Evolutionary conservation across 2,888 invertebrate species (phyloP).

Genomic region (Lasioglossum oenotherae): DNA sequence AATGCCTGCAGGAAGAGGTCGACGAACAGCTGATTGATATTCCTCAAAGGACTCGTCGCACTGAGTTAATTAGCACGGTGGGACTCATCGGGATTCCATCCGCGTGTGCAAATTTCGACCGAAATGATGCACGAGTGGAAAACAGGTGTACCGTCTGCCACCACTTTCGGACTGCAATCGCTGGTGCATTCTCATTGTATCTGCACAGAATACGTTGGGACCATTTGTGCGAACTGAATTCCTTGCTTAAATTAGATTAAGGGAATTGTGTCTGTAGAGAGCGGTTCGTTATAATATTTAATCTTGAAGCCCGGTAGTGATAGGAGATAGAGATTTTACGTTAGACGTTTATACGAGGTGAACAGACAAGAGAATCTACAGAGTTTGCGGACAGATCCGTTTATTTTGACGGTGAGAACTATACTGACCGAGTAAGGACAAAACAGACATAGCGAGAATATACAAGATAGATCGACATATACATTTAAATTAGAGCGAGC

Average conservation of each 20-base stretch:
- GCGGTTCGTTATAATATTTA: too few species aligned
- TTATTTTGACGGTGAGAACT: too few species aligned
- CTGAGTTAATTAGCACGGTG: slow-evolving; percentile 16
- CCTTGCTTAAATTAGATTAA: not conserved
- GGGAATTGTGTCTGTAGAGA: not conserved
- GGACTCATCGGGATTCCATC: not conserved
- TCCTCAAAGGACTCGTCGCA: not conserved
- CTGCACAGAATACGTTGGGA: not conserved
- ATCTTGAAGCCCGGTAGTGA: too few species aligned
- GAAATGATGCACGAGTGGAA: not conserved
- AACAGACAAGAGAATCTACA: too few species aligned
- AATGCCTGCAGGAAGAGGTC: slow-evolving; percentile 28
- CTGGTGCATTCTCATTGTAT: not conserved
- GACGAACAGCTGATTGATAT: slow-evolving; percentile 32
- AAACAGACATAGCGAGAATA: too few species aligned
- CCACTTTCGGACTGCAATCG: not conserved
- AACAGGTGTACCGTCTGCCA: not conserved
- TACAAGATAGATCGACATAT: too few species aligned
- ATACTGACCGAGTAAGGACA: too few species aligned
- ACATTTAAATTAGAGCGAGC: too few species aligned
- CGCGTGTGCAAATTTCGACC: not conserved
- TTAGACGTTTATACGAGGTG: too few species aligned
- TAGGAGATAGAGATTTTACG: too few species aligned
- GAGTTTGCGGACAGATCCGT: too few species aligned
- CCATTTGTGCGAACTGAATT: not conserved